Percentiles rank a stretch among this genome's conserved stretches.
Conservation (phyloP, 2,113 vertebrate species). For the Pituophis catenifer region DNA sequence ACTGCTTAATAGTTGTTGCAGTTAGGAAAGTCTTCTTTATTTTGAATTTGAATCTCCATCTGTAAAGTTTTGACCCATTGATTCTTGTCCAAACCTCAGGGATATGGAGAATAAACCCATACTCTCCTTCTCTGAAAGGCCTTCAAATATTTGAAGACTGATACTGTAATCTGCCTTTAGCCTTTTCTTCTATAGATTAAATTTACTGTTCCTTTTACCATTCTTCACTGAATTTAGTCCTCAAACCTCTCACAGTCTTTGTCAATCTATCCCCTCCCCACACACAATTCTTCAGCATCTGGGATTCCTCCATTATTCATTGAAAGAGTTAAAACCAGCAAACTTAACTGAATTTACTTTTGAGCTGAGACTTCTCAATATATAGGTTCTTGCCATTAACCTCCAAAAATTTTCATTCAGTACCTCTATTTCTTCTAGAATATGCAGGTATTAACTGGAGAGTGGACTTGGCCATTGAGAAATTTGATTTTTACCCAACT, state of each 20-base stretch:
- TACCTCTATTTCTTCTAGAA: background rate
- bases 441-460: background rate
- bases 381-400: background rate
- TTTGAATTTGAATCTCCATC: background rate
- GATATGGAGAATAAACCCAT: background rate
- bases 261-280: rapidly evolving
- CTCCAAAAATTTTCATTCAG: background rate
- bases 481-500: background rate
- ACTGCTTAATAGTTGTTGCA: background rate
- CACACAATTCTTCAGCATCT: background rate
- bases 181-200: background rate
- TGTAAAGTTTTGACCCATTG: background rate
- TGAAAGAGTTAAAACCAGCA: background rate
- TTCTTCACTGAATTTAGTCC: background rate
- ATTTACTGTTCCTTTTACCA: background rate
- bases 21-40: background rate
- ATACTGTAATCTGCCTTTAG: background rate
- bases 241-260: background rate
- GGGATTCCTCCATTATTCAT: background rate
- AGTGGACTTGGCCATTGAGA: background rate
- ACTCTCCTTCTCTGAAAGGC: background rate
- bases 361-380: background rate
- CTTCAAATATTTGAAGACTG: background rate
- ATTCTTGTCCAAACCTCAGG: background rate
- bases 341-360: background rate